Conservation (phyloP, 1,140 invertebrate genomes). For the Triops cancriformis region DNA sequence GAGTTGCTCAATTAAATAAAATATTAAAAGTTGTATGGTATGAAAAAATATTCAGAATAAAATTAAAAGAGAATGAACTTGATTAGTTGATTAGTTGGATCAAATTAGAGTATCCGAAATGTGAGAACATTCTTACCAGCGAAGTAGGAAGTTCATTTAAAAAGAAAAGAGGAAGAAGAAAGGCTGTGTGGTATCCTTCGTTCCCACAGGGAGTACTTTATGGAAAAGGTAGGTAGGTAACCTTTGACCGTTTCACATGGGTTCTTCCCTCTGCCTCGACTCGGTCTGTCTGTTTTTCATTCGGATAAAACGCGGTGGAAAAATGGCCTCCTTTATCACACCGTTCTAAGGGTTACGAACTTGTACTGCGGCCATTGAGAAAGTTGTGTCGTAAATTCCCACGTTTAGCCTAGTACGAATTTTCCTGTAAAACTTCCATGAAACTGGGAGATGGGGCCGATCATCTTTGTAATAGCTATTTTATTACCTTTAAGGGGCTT, state of each 20-base stretch:
- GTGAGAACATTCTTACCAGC: no score
- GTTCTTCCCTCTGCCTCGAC: not conserved
- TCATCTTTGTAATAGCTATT: not conserved
- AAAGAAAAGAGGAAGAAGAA: no score
- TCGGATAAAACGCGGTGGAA: not conserved
- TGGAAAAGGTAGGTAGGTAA: slow-evolving; percentile 9
- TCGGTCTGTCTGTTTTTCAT: no score
- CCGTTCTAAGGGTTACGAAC: not conserved
- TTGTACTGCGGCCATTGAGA: not conserved
- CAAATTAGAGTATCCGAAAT: no score
- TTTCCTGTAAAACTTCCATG: not conserved
- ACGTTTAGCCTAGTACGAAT: not conserved
- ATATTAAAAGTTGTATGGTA: no score
- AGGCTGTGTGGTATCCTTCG: no score
- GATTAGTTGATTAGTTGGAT: no score
- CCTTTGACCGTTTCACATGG: not conserved
- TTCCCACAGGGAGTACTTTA: not conserved
- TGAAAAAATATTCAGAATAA: no score
- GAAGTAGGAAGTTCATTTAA: no score
- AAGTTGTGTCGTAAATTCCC: not conserved
- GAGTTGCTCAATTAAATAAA: no score
- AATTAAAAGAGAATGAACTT: no score
- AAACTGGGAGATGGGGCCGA: not conserved
- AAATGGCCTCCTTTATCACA: not conserved
- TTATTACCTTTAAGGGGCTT: not conserved